phyloP scores from a whole-genome alignment of 2,113 vertebrate genomes.

The Ptilonorhynchus violaceus region DNA sequence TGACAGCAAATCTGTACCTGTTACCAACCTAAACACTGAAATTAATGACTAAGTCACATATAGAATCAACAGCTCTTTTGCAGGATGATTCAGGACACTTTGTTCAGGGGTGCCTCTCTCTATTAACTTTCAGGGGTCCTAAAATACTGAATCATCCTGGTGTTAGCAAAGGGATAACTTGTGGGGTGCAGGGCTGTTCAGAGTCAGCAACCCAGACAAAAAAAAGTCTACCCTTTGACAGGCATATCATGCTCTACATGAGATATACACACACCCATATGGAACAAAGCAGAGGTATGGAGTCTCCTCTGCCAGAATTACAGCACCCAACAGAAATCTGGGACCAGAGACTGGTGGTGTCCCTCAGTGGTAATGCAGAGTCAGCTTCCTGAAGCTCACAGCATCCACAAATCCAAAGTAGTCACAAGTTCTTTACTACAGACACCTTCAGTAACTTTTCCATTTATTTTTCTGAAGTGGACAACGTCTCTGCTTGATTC shows the following conservation, averaged over 20 bases:
- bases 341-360: not conserved
- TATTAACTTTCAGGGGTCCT: not conserved
- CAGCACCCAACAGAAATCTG: not conserved
- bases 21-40: not conserved
- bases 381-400: not conserved
- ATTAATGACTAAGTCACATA: not conserved
- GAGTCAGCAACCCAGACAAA: not conserved
- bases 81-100: not conserved
- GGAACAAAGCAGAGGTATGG: not conserved
- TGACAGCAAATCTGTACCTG: not conserved
- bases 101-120: not conserved
- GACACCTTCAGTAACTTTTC: not conserved
- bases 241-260: not conserved
- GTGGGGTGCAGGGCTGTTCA: not conserved
- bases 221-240: not conserved
- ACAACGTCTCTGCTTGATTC: not conserved
- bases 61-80: not conserved
- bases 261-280: not conserved
- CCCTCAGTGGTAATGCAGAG: not conserved
- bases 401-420: not conserved
- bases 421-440: not conserved
- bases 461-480: not conserved
- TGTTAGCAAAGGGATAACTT: not conserved
- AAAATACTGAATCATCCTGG: not conserved
- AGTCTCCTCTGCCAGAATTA: not conserved